Percentiles rank a stretch among this genome's conserved stretches.
Evolutionary conservation across 2,113 vertebrate genomes (phyloP).

Genomic region (Suricata suricatta): DNA sequence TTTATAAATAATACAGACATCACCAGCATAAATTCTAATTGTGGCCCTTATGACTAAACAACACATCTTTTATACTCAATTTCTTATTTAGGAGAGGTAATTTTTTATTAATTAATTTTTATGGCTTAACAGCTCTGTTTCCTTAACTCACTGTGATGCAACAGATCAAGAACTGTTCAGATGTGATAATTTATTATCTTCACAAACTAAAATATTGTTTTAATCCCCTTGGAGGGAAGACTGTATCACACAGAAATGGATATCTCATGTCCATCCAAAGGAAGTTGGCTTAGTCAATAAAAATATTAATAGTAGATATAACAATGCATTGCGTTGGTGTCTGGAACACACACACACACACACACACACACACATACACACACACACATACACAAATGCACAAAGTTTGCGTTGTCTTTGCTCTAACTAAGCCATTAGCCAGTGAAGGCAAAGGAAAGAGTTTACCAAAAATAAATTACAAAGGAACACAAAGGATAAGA

Average conservation of each 20-base stretch:
- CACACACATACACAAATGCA: not conserved
- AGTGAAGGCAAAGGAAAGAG: constrained; percentile 55
- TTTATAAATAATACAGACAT: not conserved
- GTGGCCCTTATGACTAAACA: not conserved
- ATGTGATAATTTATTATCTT: not conserved
- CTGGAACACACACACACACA: not conserved
- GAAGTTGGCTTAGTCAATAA: not conserved
- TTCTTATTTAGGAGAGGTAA: constrained; percentile 5
- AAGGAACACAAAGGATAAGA: constrained; percentile 12
- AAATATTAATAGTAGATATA: not conserved
- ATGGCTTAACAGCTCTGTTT: constrained; percentile 11
- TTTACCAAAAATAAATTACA: constrained; percentile 43
- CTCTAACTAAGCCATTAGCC: constrained; percentile 27
- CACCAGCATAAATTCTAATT: not conserved
- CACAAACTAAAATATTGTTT: not conserved
- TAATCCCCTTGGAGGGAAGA: not conserved
- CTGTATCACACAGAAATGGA: not conserved
- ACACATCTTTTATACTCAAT: not conserved
- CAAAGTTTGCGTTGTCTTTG: not conserved
- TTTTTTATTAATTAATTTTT: constrained; percentile 49
- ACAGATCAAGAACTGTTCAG: not conserved
- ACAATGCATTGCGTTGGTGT: not conserved
- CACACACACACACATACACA: not conserved
- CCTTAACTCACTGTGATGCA: not conserved
- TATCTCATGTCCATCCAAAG: not conserved